Evolutionary conservation across 2,113 vertebrate genomes (phyloP).

Genomic region (Campylomormyrus numenius): DNA sequence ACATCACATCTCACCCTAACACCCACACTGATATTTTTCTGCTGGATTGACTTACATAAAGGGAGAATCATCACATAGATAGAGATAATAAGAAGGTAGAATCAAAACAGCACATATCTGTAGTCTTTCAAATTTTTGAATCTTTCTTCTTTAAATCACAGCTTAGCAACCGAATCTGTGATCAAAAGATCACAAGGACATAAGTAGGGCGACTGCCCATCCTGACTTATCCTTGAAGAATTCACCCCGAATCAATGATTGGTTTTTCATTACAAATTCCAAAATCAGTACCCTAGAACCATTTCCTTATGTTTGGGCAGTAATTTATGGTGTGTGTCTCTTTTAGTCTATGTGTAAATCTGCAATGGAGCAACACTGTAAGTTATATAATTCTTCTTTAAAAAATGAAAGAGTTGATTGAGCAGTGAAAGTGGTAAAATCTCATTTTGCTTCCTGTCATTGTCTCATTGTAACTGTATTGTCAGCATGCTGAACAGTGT

Average conservation of each 20-base stretch:
- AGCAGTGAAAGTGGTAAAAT: not conserved
- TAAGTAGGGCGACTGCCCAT: not conserved
- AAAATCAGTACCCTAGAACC: not conserved
- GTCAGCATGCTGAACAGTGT: not conserved
- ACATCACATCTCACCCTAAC: conserved; percentile 57
- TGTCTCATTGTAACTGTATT: not conserved
- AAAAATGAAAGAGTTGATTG: not conserved
- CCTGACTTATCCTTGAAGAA: not conserved
- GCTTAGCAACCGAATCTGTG: not conserved
- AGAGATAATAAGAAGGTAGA: conserved; percentile 24
- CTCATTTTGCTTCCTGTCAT: not conserved
- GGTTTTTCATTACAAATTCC: not conserved
- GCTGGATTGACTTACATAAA: conserved; percentile 51
- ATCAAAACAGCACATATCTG: conserved; percentile 1
- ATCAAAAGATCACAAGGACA: not conserved
- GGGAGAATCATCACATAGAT: conserved; percentile 39
- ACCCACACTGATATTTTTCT: conserved; percentile 50
- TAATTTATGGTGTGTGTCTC: not conserved
- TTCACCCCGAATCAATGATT: not conserved
- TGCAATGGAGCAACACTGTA: not conserved
- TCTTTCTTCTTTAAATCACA: not conserved
- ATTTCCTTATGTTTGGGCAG: not conserved
- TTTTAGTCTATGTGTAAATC: not conserved
- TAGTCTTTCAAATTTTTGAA: not conserved
- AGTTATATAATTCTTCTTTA: not conserved